Evolutionary conservation across 2,797 vertebrate species (phyloP), one percentile per base, ranked within the genome.

Genomic region (Fistularia commersonii): DNA sequence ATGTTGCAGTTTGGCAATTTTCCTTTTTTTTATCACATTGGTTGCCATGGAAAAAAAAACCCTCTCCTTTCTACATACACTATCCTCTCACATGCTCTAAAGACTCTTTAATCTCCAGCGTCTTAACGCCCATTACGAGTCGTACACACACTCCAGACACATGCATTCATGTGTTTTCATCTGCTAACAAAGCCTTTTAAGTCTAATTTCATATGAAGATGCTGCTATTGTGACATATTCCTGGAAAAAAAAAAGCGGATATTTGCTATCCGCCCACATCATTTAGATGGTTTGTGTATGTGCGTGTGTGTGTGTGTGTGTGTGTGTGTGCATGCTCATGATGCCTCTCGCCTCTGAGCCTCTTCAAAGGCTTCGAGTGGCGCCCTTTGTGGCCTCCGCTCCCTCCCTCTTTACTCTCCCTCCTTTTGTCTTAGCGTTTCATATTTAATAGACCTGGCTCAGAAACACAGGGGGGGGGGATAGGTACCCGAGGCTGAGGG

Each of bases 401-500:
- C 76, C 80, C 81, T 75, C 78, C 82, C 67, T 71, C 72, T 86
- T 85, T 77, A 59, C 74, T 79, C 76, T 75, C 66, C 66, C 66
- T 86, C 77, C 87, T 84, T 90, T 91, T 91, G 88, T 90, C 86
- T 90, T 90, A 89, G 80, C 58, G 87, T 90, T 91, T 85, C 89
- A 91, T 90, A 89, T 90, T 90, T 89, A 90, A 88, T 89, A 76
- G 87, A 75, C 69, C 72, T 84, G 85, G 86, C 87, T 81, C 77
- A 37, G 79, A 87, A 85, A 86, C 86, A 81, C n/a, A n/a, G 83
- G 84, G 82, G 71, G 59, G 45, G 37, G 79, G 74, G 80, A 73
- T 73, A 58, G 86, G 85, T 85, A 88, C 86, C 88, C 87, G 86
- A 88, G 82, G 83, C 82, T 67, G 73, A 80, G 76, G 69, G 76